These are phyloP conservation scores for Lepilemur ruficaudatus DNA, from an alignment of 2,797 vertebrate genomes.

Conservation along the genomic window DNA sequence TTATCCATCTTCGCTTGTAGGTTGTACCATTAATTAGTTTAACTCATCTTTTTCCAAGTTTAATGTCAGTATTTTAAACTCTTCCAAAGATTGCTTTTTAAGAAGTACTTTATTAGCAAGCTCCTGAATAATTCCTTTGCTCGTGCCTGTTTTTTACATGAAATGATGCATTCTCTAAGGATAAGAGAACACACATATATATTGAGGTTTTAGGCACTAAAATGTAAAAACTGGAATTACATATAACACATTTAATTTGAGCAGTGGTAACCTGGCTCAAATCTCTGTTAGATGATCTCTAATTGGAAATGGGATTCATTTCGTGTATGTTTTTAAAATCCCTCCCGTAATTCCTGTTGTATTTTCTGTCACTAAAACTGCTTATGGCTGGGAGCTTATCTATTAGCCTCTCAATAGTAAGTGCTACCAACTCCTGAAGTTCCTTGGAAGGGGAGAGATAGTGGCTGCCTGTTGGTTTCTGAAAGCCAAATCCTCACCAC, in stretches of 20 bases:
- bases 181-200: constrained; percentile 13
- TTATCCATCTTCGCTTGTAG: constrained; percentile 53
- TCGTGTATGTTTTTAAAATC: background rate
- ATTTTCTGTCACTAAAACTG: background rate
- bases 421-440: background rate
- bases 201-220: constrained; percentile 50
- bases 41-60: constrained; percentile 53
- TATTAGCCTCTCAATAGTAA: background rate
- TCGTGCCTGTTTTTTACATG: background rate
- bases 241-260: background rate
- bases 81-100: constrained; percentile 65
- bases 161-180: background rate
- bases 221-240: constrained; percentile 35
- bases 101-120: constrained; percentile 58
- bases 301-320: background rate
- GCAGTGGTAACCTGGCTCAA: background rate
- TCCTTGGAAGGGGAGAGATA: background rate
- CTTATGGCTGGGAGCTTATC: background rate
- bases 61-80: constrained; percentile 54
- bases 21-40: constrained; percentile 68
- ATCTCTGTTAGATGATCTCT: background rate
- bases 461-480: background rate
- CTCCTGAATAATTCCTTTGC: constrained; percentile 50
- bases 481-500: background rate
- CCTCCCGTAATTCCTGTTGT: background rate